Evolutionary conservation across 2,888 invertebrate genomes (phyloP).

Genomic region (Tillus elongatus): DNA sequence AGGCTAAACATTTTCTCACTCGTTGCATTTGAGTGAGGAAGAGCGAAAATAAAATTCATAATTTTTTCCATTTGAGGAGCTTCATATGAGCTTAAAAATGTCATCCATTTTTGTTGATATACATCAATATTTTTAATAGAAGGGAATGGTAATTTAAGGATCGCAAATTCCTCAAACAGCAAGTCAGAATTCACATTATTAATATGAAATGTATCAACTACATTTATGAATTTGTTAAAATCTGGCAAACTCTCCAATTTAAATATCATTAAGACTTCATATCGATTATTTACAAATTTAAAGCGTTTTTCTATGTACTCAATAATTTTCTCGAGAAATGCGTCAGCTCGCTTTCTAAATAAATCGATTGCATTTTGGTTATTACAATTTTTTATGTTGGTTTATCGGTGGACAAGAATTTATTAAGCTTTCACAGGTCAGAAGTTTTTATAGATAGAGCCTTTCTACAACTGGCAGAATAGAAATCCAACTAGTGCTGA

Average conservation of each 20-base stretch:
- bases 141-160: neutral
- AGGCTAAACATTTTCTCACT: neutral
- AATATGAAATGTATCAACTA: neutral
- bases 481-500: neutral
- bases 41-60: neutral
- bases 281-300: constrained; percentile 5
- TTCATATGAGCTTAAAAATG: neutral
- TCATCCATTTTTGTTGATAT: neutral
- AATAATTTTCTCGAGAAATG: constrained; percentile 6
- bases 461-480: neutral
- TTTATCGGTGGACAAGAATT: neutral
- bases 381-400: neutral
- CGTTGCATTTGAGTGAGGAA: neutral
- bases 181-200: neutral
- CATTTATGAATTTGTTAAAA: neutral
- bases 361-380: neutral
- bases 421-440: neutral
- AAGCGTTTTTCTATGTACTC: constrained; percentile 4
- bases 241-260: neutral
- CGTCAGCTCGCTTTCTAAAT: constrained; percentile 1
- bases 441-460: neutral
- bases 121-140: neutral
- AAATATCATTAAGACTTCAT: neutral
- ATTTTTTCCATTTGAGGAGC: neutral
- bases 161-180: neutral